A percentile compares a stretch with the other conserved stretches of the same genome.
phyloP scores from a whole-genome alignment of 1,140 invertebrate species.

The Sycobia sp. region DNA sequence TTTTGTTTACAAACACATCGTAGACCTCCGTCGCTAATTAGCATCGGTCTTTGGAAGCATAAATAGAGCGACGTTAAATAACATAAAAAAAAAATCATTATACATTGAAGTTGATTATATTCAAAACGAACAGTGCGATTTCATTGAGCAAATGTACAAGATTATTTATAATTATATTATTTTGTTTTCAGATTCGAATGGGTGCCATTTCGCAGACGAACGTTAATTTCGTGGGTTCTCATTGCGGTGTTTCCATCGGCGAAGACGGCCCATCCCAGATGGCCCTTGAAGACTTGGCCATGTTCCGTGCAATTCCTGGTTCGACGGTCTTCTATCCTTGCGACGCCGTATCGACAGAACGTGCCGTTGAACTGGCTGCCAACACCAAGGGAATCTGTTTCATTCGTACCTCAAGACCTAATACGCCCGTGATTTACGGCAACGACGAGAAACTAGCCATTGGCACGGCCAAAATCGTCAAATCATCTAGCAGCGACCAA shows the following conservation, averaged over 20 bases:
- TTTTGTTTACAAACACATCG: too few relatives aligned
- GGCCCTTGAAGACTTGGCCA: constrained; percentile 96
- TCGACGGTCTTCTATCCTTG: constrained; percentile 96
- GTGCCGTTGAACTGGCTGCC: constrained; percentile 93
- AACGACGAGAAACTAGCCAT: constrained; percentile 84
- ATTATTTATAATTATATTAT: neutral
- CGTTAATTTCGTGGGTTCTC: constrained; percentile 93
- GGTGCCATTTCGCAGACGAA: constrained; percentile 98
- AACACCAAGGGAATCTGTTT: constrained; percentile 96
- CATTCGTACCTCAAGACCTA: constrained; percentile 92
- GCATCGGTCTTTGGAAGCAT: too few relatives aligned
- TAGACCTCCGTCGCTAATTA: too few relatives aligned
- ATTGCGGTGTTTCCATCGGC: constrained; percentile 94
- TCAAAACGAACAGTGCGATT: too few relatives aligned
- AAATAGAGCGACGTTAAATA: too few relatives aligned
- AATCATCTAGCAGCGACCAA: constrained; percentile 74
- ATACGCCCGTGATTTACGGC: constrained; percentile 84
- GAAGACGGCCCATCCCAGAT: constrained; percentile 99
- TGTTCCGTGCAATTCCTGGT: constrained; percentile 92
- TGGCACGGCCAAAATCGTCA: constrained; percentile 82
- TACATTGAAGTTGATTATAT: too few relatives aligned
- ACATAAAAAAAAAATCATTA: too few relatives aligned
- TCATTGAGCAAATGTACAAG: too few relatives aligned
- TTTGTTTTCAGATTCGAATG: constrained; percentile 87
- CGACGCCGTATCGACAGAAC: constrained; percentile 93